Evolutionary conservation across 2,113 vertebrate species (phyloP).

Genomic region (Aviceda subcristata): DNA sequence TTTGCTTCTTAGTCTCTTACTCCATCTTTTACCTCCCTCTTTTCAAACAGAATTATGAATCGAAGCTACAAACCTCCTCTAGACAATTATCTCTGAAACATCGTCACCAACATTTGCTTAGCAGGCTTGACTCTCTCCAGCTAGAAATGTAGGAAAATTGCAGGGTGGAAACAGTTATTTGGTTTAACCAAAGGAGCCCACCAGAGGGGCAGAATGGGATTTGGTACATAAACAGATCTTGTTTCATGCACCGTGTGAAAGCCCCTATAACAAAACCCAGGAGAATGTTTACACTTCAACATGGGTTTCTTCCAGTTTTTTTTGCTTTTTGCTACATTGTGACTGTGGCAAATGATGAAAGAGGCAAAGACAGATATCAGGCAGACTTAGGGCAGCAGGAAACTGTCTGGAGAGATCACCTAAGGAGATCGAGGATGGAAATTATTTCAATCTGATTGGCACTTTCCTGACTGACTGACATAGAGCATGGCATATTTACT

Average conservation of each 20-base stretch:
- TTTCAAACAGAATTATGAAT: not conserved
- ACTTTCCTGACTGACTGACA: conserved; percentile 3
- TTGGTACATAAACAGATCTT: not conserved
- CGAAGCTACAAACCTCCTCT: not conserved
- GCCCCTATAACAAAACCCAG: not conserved
- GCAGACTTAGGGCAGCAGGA: not conserved
- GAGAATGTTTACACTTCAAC: not conserved
- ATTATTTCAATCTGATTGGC: not conserved
- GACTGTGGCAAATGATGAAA: not conserved
- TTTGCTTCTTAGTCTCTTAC: not conserved
- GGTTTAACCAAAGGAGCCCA: not conserved
- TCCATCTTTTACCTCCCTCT: not conserved
- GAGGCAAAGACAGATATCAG: not conserved
- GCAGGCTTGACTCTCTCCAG: not conserved
- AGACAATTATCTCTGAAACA: not conserved
- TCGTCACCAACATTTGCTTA: not conserved
- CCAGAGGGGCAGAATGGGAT: not conserved
- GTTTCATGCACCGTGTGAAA: not conserved
- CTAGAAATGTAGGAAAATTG: not conserved
- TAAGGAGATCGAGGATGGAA: not conserved
- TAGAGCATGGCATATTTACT: not conserved
- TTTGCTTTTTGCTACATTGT: not conserved
- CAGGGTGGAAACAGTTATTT: not conserved
- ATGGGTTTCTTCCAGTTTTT: not conserved
- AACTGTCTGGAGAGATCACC: not conserved